Conservation (phyloP, 2,888 invertebrate species). For the Heliconius charithonia region DNA sequence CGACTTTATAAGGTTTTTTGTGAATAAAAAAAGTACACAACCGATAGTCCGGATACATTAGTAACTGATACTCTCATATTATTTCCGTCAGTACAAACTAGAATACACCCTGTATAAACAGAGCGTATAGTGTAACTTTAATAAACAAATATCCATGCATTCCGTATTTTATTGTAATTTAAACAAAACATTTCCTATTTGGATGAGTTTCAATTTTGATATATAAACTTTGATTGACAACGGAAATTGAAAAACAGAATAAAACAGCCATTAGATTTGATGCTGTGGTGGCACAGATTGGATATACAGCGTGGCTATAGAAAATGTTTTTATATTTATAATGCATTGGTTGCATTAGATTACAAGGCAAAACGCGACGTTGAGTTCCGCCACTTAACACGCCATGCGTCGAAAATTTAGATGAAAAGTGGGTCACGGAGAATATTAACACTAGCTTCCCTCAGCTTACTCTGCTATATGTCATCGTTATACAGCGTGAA, state of each 20-base stretch:
- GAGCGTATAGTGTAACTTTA: background rate
- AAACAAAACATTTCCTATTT: background rate
- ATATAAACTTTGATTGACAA: background rate
- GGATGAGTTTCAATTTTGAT: background rate
- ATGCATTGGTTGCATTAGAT: too few relatives aligned
- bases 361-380: too few relatives aligned
- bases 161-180: background rate
- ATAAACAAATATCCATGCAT: background rate
- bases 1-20: conserved; percentile 6
- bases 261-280: background rate
- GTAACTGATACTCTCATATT: conserved; percentile 24
- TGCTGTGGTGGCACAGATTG: background rate
- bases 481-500: too few relatives aligned
- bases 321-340: background rate
- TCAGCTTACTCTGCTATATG: too few relatives aligned
- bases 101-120: conserved; percentile 15
- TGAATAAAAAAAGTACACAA: background rate
- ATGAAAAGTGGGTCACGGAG: too few relatives aligned
- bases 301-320: background rate
- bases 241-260: background rate
- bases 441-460: too few relatives aligned
- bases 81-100: conserved; percentile 13
- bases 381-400: too few relatives aligned
- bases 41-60: conserved; percentile 16
- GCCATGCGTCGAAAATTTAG: too few relatives aligned